Evolutionary conservation across 23 tunicate genomes (phyloP).

Genomic region (Aplidium turbinatum): DNA sequence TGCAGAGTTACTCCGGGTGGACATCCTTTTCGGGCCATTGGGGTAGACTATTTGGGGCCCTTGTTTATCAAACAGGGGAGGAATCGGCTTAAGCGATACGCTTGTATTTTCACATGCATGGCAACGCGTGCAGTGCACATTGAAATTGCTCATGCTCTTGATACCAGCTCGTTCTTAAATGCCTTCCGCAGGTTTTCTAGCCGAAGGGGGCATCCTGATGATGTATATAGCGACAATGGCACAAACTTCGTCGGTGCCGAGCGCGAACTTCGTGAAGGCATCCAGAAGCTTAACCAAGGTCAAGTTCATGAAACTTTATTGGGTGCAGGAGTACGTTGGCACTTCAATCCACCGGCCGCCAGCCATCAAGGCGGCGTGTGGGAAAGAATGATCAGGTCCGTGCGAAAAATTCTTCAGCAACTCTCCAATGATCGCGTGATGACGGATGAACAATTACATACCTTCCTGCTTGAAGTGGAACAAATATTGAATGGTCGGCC

Average conservation of each 20-base stretch:
- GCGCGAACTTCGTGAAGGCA: conserved; percentile 4
- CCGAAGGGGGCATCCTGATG: conserved; percentile 7
- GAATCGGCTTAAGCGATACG: conserved; percentile 11
- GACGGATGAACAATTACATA: conserved; percentile 22
- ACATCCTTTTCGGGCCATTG: background rate
- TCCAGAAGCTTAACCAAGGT: conserved; percentile 3
- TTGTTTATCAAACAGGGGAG: conserved; percentile 1
- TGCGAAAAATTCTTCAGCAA: background rate
- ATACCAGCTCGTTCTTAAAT: conserved; percentile 27
- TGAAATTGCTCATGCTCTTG: conserved; percentile 36
- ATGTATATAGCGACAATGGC: conserved; percentile 7
- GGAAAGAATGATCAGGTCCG: conserved; percentile 14
- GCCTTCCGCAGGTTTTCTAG: conserved; percentile 27
- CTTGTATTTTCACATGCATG: conserved; percentile 36
- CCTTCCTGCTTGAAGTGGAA: conserved; percentile 16
- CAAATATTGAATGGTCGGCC: conserved; percentile 34
- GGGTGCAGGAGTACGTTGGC: conserved; percentile 3
- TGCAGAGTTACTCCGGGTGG: conserved; percentile 1
- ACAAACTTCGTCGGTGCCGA: conserved; percentile 32
- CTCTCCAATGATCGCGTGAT: conserved; percentile 10
- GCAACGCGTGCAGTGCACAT: conserved; percentile 39
- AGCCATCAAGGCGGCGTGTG: conserved; percentile 31
- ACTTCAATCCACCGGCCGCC: conserved; percentile 11
- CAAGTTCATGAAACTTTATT: background rate
- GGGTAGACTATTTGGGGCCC: conserved; percentile 23